These are phyloP conservation scores for Micromys minutus DNA, from an alignment of 2,113 vertebrate genomes.

Conservation along the genomic window DNA sequence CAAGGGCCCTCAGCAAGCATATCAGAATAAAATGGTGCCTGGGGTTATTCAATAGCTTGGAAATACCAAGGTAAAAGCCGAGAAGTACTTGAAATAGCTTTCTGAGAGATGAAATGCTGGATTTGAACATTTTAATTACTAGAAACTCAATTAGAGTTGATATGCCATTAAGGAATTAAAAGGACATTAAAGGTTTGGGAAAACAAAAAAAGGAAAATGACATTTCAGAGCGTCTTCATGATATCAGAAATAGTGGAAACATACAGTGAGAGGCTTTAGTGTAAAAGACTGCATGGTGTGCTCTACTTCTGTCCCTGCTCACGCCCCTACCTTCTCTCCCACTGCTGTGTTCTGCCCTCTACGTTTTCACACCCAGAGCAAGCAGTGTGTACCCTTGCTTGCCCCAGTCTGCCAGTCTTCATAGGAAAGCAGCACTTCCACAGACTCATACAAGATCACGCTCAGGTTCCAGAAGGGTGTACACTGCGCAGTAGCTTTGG, in stretches of 20 bases:
- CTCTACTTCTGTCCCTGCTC: not conserved
- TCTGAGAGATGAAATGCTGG: conserved; percentile 50
- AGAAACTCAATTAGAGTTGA: conserved; percentile 34
- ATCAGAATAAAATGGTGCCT: conserved; percentile 37
- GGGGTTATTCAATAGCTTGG: conserved; percentile 31
- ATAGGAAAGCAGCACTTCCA: not conserved
- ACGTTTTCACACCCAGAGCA: not conserved
- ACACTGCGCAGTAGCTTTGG: not conserved
- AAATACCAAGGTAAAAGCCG: conserved; percentile 36
- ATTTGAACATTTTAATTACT: conserved; percentile 53
- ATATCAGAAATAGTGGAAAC: not conserved
- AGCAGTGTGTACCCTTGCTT: not conserved
- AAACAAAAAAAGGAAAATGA: conserved; percentile 1
- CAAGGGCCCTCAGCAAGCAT: not conserved
- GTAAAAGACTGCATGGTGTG: not conserved
- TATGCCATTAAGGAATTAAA: conserved; percentile 44
- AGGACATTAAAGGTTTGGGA: conserved; percentile 45
- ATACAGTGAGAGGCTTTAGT: not conserved
- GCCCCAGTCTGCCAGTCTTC: not conserved
- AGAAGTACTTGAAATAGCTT: conserved; percentile 47
- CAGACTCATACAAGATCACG: not conserved
- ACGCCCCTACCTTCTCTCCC: not conserved
- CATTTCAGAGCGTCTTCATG: not conserved
- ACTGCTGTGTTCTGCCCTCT: not conserved
- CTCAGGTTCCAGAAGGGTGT: not conserved